phyloP scores from a whole-genome alignment of 2,888 invertebrate species.

The Cabera pusaria region DNA sequence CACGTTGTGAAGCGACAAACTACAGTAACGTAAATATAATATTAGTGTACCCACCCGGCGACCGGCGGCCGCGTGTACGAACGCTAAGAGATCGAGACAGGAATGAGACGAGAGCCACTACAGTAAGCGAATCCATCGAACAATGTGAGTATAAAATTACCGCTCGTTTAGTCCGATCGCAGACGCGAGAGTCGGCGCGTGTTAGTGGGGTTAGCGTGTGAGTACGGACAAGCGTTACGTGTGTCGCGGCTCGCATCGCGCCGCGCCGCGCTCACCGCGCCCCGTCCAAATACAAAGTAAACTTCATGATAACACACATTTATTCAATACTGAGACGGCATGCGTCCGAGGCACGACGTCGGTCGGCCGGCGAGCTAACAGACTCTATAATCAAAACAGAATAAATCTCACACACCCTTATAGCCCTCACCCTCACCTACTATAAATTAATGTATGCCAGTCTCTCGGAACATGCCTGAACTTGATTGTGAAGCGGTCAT shows the following conservation, averaged over 20 bases:
- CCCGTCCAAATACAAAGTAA: constrained; percentile 64
- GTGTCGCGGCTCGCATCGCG: constrained; percentile 11
- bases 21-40: constrained; percentile 81
- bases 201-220: constrained; percentile 58
- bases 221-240: constrained; percentile 53
- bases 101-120: constrained; percentile 80
- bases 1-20: constrained; percentile 81
- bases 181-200: constrained; percentile 24
- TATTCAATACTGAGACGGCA: constrained; percentile 50
- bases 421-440: too few relatives aligned
- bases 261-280: constrained; percentile 9
- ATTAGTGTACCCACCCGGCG: constrained; percentile 81
- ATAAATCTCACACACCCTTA: too few relatives aligned
- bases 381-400: too few relatives aligned
- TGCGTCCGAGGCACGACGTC: too few relatives aligned
- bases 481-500: too few relatives aligned
- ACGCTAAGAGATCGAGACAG: constrained; percentile 81
- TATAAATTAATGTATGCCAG: too few relatives aligned
- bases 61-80: constrained; percentile 68
- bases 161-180: constrained; percentile 69
- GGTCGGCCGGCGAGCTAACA: too few relatives aligned
- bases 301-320: constrained; percentile 51
- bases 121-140: constrained; percentile 80
- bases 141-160: constrained; percentile 79
- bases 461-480: too few relatives aligned